Conservation (phyloP, 1,140 invertebrate species). For the Diploscapter pachys region DNA sequence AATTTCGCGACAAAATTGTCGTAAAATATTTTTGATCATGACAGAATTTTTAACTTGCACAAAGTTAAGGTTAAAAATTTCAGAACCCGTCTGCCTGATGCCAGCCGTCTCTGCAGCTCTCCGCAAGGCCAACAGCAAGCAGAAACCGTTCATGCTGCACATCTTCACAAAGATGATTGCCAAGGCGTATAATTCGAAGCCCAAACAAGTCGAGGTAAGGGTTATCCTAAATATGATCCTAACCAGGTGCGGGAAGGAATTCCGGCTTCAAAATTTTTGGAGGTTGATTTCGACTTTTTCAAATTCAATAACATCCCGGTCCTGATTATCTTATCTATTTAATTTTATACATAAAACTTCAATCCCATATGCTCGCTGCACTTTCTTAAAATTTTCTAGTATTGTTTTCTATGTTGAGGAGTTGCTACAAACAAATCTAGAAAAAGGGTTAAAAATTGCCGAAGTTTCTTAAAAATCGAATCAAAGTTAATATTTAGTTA, state of each 20-base stretch:
- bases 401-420: no score
- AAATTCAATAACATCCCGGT: background rate
- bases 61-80: background rate
- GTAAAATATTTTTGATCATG: background rate
- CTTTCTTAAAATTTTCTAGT: no score
- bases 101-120: conserved; percentile 27
- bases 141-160: conserved; percentile 23
- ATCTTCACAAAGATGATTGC: conserved; percentile 14
- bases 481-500: no score
- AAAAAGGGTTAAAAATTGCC: no score
- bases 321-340: no score
- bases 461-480: no score
- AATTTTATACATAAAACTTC: no score
- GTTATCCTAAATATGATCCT: conserved; percentile 4
- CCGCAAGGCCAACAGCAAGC: conserved; percentile 31
- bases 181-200: background rate
- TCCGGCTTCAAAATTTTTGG: background rate
- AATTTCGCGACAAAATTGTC: background rate
- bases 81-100: conserved; percentile 20
- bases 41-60: background rate
- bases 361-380: no score
- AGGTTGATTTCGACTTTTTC: conserved; percentile 4
- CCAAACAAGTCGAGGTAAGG: conserved; percentile 33
- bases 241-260: background rate
- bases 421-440: no score